Base-by-base conservation (phyloP, 2,797 vertebrate species). In the Poeciliopsis turneri region DNA sequence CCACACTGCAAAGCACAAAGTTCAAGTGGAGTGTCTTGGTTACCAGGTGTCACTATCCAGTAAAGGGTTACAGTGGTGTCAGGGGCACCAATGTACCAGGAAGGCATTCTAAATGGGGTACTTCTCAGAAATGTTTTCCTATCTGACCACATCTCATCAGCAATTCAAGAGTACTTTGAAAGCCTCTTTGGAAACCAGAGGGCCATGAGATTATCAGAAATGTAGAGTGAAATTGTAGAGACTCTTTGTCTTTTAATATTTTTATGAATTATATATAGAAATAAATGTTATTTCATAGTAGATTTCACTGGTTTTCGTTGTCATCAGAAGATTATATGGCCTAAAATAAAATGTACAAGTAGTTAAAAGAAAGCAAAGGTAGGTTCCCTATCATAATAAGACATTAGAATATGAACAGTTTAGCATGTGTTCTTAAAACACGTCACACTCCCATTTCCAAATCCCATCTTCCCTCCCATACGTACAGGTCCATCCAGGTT, bases 51-150 rank as follows among this genome's bases (percentile, higher is more conserved):
- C 86, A 87, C 87, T 79, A 84, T 81, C 88, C 78, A 77, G 70
- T 79, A 72, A 86, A 85, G 59, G 64, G 86, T 68, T 68, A 83
- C 74, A 76, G 68, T 89, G 83, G 93, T 88, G 82, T 82, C 83
- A 84, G 51, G 18, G 43, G 77, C 82, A 85, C 81, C 72, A 77
- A 49, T 30, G 25, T 87, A 72, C 79, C 71, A 73, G 77, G 72
- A 84, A 89, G 74, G 30, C 55, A 68, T 80, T 41, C 71, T 82
- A 41, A 87, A 76, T 64, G 20, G 30, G 59, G 41, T 49, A 41
- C 43, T 91, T 94, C 93, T 84, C 46, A 80, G 91, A 95, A 94
- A 86, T 92, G 88, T 92, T 92, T 85, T 76, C 68, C 74, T 72
- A 28, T 81, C 84, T 74, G 75, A 78, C 74, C 73, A 74, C 4